Evolutionary conservation across 2,888 invertebrate genomes (phyloP), one percentile per base, ranked within the genome.

Genomic region (Zygogramma bicolorata): DNA sequence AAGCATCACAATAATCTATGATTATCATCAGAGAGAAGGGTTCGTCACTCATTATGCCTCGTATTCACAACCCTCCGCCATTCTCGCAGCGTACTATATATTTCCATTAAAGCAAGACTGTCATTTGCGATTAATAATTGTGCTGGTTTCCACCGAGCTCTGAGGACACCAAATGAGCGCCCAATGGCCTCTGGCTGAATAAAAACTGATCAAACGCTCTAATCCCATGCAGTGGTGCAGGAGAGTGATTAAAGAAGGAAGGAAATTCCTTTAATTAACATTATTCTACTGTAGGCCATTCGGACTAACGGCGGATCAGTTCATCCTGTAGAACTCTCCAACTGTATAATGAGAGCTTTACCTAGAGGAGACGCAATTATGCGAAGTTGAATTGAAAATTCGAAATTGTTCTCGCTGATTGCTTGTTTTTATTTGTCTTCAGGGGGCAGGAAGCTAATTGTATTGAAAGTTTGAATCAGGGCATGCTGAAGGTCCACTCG

Each of bases 141-240:
- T n/a, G 13, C 27, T 27, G 53, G 27, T 25, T 53, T n/a, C 25
- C 53, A 53, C 27, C 25, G 10, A 22, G 25, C 22, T 25, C 13
- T n/a, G 27, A n/a, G 53, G 53, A 53, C 5, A 6, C 53, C 15
- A 53, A 53, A 53, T 53, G 53, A 53, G 53, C 4, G 25, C 27
- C 53, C 53, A 13, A 53, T 53, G 53, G 27, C 53, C 27, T 8
- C 1, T 13, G 25, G 27, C 53, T 53, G 15, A 71, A 71, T 75
- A 71, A 75, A 75, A 73, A 73, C 70, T 42, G 73, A 68, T 70
- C 71, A 75, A 75, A 73, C 71, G 73, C 67, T 73, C 67, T 73
- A 75, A 76, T 76, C 73, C 71, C 71, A 58, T 70, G 66, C 62
- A 61, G 73, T 68, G 71, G 68, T 68, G 75, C 73, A 65, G 68